Evolutionary conservation across 2,113 vertebrate genomes (phyloP).

Genomic region (Oplegnathus fasciatus): DNA sequence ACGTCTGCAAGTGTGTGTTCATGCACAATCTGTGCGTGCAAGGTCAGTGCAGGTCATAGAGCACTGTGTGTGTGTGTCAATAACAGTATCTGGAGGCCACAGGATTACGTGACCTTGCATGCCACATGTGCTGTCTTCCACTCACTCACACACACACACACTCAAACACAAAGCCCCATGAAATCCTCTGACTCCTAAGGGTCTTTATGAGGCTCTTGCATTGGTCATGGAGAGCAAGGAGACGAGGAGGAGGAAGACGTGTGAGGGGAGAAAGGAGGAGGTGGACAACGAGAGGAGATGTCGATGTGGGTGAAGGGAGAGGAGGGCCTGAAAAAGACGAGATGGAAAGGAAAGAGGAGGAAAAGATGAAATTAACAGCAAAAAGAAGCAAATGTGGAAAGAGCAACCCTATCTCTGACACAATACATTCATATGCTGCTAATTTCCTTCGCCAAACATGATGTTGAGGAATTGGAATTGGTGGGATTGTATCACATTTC

Average conservation of each 20-base stretch:
- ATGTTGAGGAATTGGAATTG: conserved; percentile 5
- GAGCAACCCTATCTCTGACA: background rate
- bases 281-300: background rate
- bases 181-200: conserved; percentile 67
- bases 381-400: background rate
- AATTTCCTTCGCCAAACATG: background rate
- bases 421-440: conserved; percentile 12
- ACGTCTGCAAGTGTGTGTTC: conserved; percentile 24
- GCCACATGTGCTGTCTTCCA: conserved; percentile 67
- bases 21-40: conserved; percentile 23
- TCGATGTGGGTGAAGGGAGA: background rate
- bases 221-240: conserved; percentile 46
- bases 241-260: conserved; percentile 20
- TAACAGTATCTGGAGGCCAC: conserved; percentile 71
- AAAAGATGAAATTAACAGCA: background rate
- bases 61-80: conserved; percentile 51
- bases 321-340: background rate
- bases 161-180: conserved; percentile 63
- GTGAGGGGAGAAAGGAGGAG: background rate
- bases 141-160: conserved; percentile 25
- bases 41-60: conserved; percentile 57
- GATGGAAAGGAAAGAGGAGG: background rate
- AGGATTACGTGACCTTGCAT: conserved; percentile 75
- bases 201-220: conserved; percentile 57
- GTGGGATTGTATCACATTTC: conserved; percentile 4